Evolutionary conservation across 2,113 vertebrate genomes (phyloP), one percentile per base, ranked within the genome.

Genomic region (Rostratula benghalensis): DNA sequence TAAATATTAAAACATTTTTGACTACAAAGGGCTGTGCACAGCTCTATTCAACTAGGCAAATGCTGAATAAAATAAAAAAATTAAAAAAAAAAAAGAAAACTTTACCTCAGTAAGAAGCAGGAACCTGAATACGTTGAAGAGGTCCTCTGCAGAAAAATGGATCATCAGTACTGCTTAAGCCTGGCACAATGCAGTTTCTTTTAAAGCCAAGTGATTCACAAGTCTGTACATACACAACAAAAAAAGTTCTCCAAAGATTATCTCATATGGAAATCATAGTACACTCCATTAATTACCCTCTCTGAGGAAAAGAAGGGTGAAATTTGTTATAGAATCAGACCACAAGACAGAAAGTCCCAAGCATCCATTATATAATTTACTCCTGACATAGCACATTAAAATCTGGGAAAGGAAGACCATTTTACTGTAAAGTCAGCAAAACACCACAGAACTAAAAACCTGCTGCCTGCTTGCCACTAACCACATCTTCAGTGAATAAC

Each of bases 361-460:
- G 92, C 95, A 95, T 98, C 97, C 95, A 97, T 98, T 98, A 97
- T 95, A 60, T 94, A 95, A 97, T 98, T 98, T 98, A 97, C 93
- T 97, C 97, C 97, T 98, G 98, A 98, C 96, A 73, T 97, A 98
- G 97, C 97, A 97, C 96, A 98, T 98, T 98, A 97, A 97, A 98
- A 97, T 98, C 94, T 97, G 94, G 93, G 97, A 95, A 96, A 96
- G 94, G 79, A 97, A 98, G 95, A 95, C 90, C 84, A 90, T 97
- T 96, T 97, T 98, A 96, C 91, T 97, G 94, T 97, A 97, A 97
- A 98, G 97, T 98, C 98, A 98, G 98, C 98, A 98, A 96, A 98
- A 98, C 89, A 71, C 76, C 41, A 94, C 67, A 87, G 78, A 98
- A 96, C 95, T 95, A 74, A 97, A 94, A 96, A 86, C 30, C 89